These are phyloP conservation scores for Achlya flavicornis DNA, from an alignment of 2,888 invertebrate genomes.

Conservation along the genomic window DNA sequence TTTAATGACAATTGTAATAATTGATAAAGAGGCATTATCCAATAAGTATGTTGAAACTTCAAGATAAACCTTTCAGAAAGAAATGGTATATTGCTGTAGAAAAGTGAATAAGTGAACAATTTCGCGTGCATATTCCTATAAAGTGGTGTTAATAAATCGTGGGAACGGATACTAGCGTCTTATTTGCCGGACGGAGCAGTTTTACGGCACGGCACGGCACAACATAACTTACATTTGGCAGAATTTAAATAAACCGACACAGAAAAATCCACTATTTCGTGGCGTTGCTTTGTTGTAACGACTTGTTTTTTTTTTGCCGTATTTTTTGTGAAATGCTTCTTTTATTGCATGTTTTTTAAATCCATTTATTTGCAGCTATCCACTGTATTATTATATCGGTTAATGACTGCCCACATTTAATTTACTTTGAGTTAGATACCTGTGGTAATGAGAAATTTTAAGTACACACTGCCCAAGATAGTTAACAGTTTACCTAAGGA, in stretches of 20 bases:
- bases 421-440: too few species aligned
- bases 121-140: conserved; percentile 40
- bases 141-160: conserved; percentile 31
- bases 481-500: too few species aligned
- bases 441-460: too few species aligned
- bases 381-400: too few species aligned
- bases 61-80: conserved; percentile 2
- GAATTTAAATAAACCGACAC: background rate
- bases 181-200: conserved; percentile 21
- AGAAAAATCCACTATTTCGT: background rate
- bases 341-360: too few species aligned
- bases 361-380: too few species aligned
- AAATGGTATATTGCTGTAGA: background rate
- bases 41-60: background rate
- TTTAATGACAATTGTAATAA: background rate
- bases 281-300: background rate
- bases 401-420: too few species aligned
- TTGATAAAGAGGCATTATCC: background rate
- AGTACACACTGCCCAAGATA: too few species aligned
- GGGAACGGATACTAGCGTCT: conserved; percentile 23
- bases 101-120: conserved; percentile 29
- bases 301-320: background rate
- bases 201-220: conserved; percentile 18
- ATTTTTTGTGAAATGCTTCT: background rate
- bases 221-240: background rate